phyloP scores from a whole-genome alignment of 2,888 invertebrate genomes.

The Lampropteryx suffumata region DNA sequence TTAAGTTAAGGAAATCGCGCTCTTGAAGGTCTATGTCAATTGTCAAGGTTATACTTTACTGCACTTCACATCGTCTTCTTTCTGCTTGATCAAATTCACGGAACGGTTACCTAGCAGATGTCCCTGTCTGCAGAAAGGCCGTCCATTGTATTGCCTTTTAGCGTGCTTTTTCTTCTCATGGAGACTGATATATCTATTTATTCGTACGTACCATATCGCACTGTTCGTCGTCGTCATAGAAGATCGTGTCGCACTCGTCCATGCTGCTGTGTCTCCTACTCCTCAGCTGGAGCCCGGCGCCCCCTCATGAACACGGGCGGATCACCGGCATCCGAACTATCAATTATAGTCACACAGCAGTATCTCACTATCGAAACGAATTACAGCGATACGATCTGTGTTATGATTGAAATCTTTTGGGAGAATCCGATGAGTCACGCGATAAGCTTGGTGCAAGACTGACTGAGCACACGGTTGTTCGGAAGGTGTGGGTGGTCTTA shows the following conservation, averaged over 20 bases:
- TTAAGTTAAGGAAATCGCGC: conserved; percentile 24
- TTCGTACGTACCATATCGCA: conserved; percentile 77
- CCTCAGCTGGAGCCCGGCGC: conserved; percentile 61
- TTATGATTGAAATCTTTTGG: conserved; percentile 50
- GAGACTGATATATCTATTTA: too few relatives aligned
- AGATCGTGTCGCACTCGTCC: conserved; percentile 78
- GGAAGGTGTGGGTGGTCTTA: conserved; percentile 78
- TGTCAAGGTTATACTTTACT: conserved; percentile 1
- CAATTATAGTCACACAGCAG: conserved; percentile 45
- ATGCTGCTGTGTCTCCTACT: conserved; percentile 70
- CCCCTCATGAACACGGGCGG: conserved; percentile 77
- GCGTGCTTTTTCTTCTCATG: too few relatives aligned
- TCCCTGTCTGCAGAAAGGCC: background rate
- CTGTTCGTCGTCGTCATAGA: conserved; percentile 82
- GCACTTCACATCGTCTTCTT: background rate
- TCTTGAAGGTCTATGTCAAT: conserved; percentile 23
- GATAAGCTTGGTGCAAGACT: conserved; percentile 57
- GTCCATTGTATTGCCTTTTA: background rate
- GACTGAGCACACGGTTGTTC: conserved; percentile 36
- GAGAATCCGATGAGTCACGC: conserved; percentile 78
- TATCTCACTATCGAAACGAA: conserved; percentile 50
- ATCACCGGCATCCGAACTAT: conserved; percentile 78
- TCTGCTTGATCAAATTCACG: background rate
- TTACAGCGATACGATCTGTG: conserved; percentile 35
- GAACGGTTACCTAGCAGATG: background rate